These are phyloP conservation scores for Lepus oiostolus DNA, from an alignment of 2,797 vertebrate genomes.

Conservation along the genomic window DNA sequence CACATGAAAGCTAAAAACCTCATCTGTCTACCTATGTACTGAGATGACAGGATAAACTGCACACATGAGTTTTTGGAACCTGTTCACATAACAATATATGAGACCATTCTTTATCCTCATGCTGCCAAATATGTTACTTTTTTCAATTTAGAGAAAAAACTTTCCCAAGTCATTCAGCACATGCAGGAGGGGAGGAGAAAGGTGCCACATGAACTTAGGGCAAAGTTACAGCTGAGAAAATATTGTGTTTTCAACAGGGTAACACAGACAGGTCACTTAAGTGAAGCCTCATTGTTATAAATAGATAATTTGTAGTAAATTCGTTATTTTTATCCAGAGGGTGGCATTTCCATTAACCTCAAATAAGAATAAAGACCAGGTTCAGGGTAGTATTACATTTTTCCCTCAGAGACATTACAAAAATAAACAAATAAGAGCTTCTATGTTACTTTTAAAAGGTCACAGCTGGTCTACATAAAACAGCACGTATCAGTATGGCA, in stretches of 20 bases:
- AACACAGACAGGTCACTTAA: conserved; percentile 55
- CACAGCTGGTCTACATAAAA: neutral
- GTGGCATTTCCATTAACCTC: conserved; percentile 65
- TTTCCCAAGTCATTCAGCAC: conserved; percentile 37
- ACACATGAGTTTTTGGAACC: neutral
- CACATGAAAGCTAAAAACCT: conserved; percentile 23
- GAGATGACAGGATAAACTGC: neutral
- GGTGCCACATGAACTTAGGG: conserved; percentile 35
- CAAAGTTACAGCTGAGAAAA: conserved; percentile 73
- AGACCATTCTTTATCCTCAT: conserved; percentile 4
- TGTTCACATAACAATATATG: neutral
- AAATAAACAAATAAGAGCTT: conserved; percentile 62
- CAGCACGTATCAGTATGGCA: neutral
- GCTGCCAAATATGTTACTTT: neutral
- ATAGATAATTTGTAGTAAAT: conserved; percentile 63
- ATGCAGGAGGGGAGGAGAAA: neutral
- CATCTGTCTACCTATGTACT: neutral
- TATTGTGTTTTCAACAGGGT: conserved; percentile 69
- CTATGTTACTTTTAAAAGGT: conserved; percentile 53
- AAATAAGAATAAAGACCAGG: conserved; percentile 61
- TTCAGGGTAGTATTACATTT: conserved; percentile 43
- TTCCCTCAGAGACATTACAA: conserved; percentile 53
- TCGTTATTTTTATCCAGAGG: conserved; percentile 59
- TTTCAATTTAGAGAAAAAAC: conserved; percentile 33
- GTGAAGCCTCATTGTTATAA: conserved; percentile 48